Percentiles rank a stretch among this genome's conserved stretches.
Conservation (phyloP, 2,113 vertebrate genomes). For the Seriola dumerili region DNA sequence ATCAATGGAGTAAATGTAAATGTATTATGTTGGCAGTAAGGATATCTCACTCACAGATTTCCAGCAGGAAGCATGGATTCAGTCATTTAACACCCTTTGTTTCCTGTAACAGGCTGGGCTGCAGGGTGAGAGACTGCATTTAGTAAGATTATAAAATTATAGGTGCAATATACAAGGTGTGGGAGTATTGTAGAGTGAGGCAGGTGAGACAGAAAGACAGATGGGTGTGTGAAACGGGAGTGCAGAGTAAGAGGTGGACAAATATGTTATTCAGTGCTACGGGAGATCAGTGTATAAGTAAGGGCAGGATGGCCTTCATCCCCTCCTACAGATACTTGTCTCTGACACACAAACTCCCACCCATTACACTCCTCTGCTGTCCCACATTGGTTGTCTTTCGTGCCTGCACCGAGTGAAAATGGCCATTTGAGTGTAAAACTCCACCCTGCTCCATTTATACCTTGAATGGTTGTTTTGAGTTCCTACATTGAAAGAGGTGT, state of each 20-base stretch:
- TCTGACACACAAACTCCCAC: constrained; percentile 57
- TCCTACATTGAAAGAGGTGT: constrained; percentile 6
- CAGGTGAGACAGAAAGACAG: not conserved
- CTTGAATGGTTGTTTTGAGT: constrained; percentile 31
- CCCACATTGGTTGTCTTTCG: constrained; percentile 54
- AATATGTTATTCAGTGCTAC: constrained; percentile 30
- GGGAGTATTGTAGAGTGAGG: not conserved
- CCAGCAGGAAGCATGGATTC: constrained; percentile 76
- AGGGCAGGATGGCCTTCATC: constrained; percentile 56
- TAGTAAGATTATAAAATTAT: constrained; percentile 24
- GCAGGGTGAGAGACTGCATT: constrained; percentile 64
- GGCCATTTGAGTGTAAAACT: constrained; percentile 60
- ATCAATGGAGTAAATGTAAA: not conserved
- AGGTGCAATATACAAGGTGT: not conserved
- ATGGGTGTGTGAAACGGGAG: constrained; percentile 8
- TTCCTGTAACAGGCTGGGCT: constrained; percentile 63
- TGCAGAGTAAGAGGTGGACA: constrained; percentile 4
- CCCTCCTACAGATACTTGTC: constrained; percentile 62
- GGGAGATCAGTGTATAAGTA: constrained; percentile 11
- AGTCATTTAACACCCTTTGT: constrained; percentile 78
- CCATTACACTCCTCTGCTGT: constrained; percentile 54
- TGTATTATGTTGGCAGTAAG: constrained; percentile 1
- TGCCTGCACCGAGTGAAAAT: constrained; percentile 38
- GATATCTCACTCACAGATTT: constrained; percentile 77
- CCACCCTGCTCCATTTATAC: constrained; percentile 53